Evolutionary conservation across 2,888 invertebrate genomes (phyloP), one percentile per base, ranked within the genome.

Genomic region (Tachystola acroxantha): DNA sequence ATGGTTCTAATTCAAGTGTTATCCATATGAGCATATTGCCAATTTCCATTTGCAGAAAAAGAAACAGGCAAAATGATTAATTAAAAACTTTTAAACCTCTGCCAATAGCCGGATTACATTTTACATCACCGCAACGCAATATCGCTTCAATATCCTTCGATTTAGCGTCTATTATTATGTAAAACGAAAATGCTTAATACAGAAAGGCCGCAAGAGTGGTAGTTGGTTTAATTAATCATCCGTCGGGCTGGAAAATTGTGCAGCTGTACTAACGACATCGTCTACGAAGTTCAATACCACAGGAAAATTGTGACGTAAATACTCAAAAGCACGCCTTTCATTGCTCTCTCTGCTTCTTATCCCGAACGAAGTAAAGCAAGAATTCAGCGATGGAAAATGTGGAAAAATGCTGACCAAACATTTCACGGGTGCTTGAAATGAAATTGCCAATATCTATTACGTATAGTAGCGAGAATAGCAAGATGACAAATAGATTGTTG

Each of bases 181-280:
- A n/a, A 32, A 32, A 16, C 9, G 11, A 26, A 27, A 26, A 14
- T 27, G 11, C 19, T 26, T 16, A 32, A 32, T 19, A 10, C 11
- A 11, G n/a, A 16, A 11, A 26, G 27, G 27, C 39, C 37, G 32
- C 37, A 39, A 6, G 13, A n/a, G 13, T 20, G 22, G 24, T 33
- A 35, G 61, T 61, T 64, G 60, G 62, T 67, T 63, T 79, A 80
- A 81, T 82, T 78, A 80, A 81, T 80, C 78, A 80, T 61, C 61
- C 62, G 60, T 42, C 57, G 64, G 62, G 60, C 65, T 64, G 75
- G 78, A 77, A 80, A 80, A 82, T 73, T 58, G 68, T 61, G 56
- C 73, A 78, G 79, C 76, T 78, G 71, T 60, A 57, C 64, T 69
- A 76, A 77, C 69, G 74, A 69, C 65, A 67, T 58, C 64, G 65